A percentile compares a stretch with the other conserved stretches of the same genome.
Evolutionary conservation across 2,888 invertebrate genomes (phyloP).

Genomic region (Acronicta alni): DNA sequence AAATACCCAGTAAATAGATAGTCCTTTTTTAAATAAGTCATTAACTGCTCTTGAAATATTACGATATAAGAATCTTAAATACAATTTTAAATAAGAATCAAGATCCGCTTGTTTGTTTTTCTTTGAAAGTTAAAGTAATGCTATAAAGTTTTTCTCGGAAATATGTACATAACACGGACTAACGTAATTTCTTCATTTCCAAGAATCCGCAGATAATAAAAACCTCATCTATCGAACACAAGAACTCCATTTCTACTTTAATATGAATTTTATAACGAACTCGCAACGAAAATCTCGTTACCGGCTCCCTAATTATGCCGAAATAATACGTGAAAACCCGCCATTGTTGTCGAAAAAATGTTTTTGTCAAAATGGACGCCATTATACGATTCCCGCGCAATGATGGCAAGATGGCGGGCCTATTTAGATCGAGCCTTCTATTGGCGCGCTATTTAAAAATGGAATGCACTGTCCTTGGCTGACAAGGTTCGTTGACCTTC

Average conservation of each 20-base stretch:
- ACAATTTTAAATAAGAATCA: neutral
- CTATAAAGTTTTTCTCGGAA: constrained; percentile 6
- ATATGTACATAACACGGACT: neutral
- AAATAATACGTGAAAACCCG: constrained; percentile 78
- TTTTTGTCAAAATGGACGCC: constrained; percentile 72
- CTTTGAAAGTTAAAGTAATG: neutral
- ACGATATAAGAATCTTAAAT: too few relatives aligned
- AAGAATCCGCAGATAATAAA: constrained; percentile 15
- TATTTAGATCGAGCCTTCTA: constrained; percentile 88
- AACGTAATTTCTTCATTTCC: neutral
- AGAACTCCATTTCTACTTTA: constrained; percentile 44
- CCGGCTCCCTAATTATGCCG: constrained; percentile 83
- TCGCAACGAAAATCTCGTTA: constrained; percentile 72
- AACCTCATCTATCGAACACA: constrained; percentile 27
- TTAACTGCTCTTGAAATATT: too few relatives aligned
- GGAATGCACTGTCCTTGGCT: constrained; percentile 89
- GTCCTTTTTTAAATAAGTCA: too few relatives aligned
- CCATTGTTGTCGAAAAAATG: constrained; percentile 80
- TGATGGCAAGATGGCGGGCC: constrained; percentile 87
- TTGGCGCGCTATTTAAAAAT: constrained; percentile 89
- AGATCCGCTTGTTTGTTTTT: constrained; percentile 1
- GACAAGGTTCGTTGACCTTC: constrained; percentile 86
- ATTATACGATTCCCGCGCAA: constrained; percentile 75
- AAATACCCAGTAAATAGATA: too few relatives aligned
- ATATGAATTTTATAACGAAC: constrained; percentile 62